These are phyloP conservation scores for Hyperoplus immaculatus DNA, from an alignment of 2,797 vertebrate genomes.

Conservation along the genomic window DNA sequence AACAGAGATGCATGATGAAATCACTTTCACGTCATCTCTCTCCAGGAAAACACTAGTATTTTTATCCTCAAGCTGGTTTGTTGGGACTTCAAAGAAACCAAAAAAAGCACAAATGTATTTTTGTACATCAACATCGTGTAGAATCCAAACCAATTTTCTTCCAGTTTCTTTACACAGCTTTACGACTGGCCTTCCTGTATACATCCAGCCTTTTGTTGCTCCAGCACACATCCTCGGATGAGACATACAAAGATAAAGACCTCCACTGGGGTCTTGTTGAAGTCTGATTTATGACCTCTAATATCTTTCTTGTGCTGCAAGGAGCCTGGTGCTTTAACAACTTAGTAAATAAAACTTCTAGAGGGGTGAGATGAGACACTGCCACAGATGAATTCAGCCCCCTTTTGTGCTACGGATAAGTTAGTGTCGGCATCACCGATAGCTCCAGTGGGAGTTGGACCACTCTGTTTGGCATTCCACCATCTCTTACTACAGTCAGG, in stretches of 20 bases:
- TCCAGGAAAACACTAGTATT: conserved; percentile 1
- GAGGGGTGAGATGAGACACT: conserved; percentile 53
- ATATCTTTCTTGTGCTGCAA: conserved; percentile 75
- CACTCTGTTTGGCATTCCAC: conserved; percentile 32
- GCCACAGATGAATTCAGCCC: conserved; percentile 69
- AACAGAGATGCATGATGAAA: conserved; percentile 15
- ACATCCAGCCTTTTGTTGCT: conserved; percentile 38
- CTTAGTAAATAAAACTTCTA: conserved; percentile 79
- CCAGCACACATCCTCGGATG: conserved; percentile 39
- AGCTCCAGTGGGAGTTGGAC: conserved; percentile 46
- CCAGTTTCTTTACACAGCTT: conserved; percentile 41
- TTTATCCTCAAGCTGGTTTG: conserved; percentile 23
- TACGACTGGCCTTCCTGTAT: conserved; percentile 39
- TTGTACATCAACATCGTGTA: conserved; percentile 36
- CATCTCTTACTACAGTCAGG: conserved; percentile 19
- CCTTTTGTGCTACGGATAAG: conserved; percentile 58
- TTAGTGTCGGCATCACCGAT: conserved; percentile 62
- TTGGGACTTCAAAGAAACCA: conserved; percentile 28
- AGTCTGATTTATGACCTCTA: conserved; percentile 78
- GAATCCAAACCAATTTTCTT: conserved; percentile 32
- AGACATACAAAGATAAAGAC: conserved; percentile 64
- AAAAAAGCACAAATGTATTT: conserved; percentile 33
- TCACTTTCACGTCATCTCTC: neutral
- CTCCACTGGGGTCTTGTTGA: conserved; percentile 66
- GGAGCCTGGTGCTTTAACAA: conserved; percentile 68